Evolutionary conservation across 1,140 invertebrate genomes (phyloP).

Genomic region (Drosophila pseudoobscura): DNA sequence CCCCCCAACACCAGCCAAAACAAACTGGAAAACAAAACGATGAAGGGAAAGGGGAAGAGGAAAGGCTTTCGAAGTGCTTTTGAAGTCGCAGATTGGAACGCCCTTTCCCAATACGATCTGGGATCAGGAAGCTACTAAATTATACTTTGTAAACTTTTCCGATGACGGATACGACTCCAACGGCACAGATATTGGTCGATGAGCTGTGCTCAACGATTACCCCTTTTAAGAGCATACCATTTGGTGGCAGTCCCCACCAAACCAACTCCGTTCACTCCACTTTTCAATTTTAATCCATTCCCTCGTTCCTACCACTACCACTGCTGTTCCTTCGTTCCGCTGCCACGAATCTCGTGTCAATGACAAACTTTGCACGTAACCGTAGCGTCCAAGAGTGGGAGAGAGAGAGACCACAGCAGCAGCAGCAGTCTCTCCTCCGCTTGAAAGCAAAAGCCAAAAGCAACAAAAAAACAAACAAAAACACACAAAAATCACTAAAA

Average conservation of each 20-base stretch:
- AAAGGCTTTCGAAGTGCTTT: constrained; percentile 4
- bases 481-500: constrained; percentile 52
- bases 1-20: constrained; percentile 1
- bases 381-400: constrained; percentile 5
- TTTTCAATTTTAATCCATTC: not conserved
- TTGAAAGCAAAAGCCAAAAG: constrained; percentile 10
- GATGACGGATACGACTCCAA: too few species aligned
- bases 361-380: constrained; percentile 44
- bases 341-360: constrained; percentile 21
- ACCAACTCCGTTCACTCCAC: not conserved
- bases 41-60: too few species aligned
- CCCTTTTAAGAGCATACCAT: too few species aligned
- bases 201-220: too few species aligned
- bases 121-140: too few species aligned
- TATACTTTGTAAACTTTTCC: too few species aligned
- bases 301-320: not conserved
- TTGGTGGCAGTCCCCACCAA: too few species aligned
- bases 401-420: not conserved
- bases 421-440: constrained; percentile 11
- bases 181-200: too few species aligned
- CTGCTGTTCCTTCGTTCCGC: not conserved
- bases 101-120: too few species aligned
- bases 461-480: constrained; percentile 10
- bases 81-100: too few species aligned
- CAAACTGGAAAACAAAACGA: constrained; percentile 21